A percentile compares a stretch with the other conserved stretches of the same genome.
Conservation (phyloP, 1,140 invertebrate species). For the Pemphigus obesinymphae region DNA sequence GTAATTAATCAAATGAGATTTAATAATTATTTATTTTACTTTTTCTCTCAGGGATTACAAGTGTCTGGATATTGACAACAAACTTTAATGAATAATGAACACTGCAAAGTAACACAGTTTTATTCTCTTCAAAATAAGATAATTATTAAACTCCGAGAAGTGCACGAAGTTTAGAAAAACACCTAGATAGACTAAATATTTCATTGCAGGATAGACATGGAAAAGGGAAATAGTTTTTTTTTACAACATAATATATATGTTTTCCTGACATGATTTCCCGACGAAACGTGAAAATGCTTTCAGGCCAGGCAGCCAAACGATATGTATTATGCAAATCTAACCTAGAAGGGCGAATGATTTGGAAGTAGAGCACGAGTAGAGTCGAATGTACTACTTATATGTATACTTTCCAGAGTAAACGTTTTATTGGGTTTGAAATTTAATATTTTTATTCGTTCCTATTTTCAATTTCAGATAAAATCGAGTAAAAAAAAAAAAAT, state of each 20-base stretch:
- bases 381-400: conserved; percentile 2
- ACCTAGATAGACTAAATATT: conserved; percentile 30
- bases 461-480: conserved; percentile 19
- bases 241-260: conserved; percentile 7
- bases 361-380: not conserved
- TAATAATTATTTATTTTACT: not conserved
- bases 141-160: not conserved
- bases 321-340: conserved; percentile 39
- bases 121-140: conserved; percentile 18
- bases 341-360: conserved; percentile 16
- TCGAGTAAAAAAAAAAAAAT: conserved; percentile 6
- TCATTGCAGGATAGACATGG: not conserved
- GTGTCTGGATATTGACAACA: not conserved
- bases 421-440: conserved; percentile 37
- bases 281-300: conserved; percentile 39
- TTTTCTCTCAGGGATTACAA: not conserved
- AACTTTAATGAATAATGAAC: conserved; percentile 29
- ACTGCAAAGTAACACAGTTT: not conserved
- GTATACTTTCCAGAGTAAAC: not conserved
- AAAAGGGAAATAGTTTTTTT: conserved; percentile 7
- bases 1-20: conserved; percentile 34
- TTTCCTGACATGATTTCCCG: conserved; percentile 12
- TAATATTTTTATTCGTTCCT: conserved; percentile 1
- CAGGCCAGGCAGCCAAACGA: conserved; percentile 20
- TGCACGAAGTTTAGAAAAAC: conserved; percentile 13